Evolutionary conservation across 92 coral and sea anemone species (phyloP), one percentile per base, ranked within the genome.

Genomic region (Chrysogorgia sp.): DNA sequence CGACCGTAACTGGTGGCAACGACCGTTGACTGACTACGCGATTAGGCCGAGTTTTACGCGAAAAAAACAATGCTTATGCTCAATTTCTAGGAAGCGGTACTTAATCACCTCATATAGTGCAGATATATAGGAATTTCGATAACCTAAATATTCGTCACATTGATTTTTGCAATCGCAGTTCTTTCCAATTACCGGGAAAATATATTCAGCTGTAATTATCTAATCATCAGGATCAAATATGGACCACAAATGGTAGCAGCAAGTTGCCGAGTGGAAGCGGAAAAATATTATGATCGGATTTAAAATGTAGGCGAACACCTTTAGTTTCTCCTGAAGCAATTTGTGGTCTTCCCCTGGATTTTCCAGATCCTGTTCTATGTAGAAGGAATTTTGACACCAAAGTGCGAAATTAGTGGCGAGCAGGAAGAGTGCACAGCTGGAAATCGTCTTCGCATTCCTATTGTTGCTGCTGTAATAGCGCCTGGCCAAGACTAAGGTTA

Each of bases 281-380:
- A 72, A 72, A 55, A 72, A 72, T 52, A 72, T 56, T 20, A 72
- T 56, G 17, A 72, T 32, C 0, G 79, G 79, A 37, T 72, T 72
- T 22, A 72, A 41, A 31, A 72, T 72, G 33, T 19, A 20, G 25
- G 79, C 79, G 8, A 72, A 72, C 10, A 23, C 35, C 10, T 19
- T 25, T 49, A 40, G 55, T 7, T 15, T 21, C 12, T 53, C 19
- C 34, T 34, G 21, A 15, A 49, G 48, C 7, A 3, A 9, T 23
- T 10, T 21, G 21, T 56, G 31, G 40, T 7, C 20, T 50, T 72
- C 65, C 20, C 79, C 79, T 20, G 79, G 79, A 28, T 72, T 53
- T 23, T 20, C 21, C 24, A 72, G 79, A 10, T 34, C 1, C 12
- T 41, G 34, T 12, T 52, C 65, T 14, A 72, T 72, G 64, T 14